Conservation (phyloP, 1,140 invertebrate genomes). For the Drosophila littoralis region DNA sequence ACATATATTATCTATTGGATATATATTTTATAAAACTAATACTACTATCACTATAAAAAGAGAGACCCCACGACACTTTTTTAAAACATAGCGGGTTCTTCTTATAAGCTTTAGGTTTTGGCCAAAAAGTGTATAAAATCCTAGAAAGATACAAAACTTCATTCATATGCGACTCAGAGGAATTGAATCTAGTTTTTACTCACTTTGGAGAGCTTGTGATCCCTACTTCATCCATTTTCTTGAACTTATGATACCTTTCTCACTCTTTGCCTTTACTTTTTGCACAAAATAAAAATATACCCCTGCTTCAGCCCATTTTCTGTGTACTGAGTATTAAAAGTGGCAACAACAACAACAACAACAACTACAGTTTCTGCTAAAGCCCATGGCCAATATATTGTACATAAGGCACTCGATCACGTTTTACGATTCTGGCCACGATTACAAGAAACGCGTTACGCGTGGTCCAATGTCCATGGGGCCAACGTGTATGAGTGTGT, state of each 20-base stretch:
- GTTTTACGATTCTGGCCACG: slow-evolving; percentile 78
- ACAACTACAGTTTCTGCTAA: slow-evolving; percentile 30
- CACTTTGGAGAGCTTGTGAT: too few species aligned
- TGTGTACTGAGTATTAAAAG: slow-evolving; percentile 46
- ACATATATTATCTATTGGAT: too few species aligned
- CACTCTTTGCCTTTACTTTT: neutral
- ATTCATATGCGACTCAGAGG: too few species aligned
- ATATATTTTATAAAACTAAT: too few species aligned
- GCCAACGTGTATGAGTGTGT: slow-evolving; percentile 35
- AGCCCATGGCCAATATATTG: slow-evolving; percentile 65
- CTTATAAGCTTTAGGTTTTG: too few species aligned
- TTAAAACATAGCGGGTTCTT: too few species aligned
- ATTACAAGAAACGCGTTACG: slow-evolving; percentile 73
- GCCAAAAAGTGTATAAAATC: too few species aligned
- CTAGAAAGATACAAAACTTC: too few species aligned
- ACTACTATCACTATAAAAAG: too few species aligned
- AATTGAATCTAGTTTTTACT: too few species aligned
- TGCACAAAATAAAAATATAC: slow-evolving; percentile 15
- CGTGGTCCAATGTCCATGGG: slow-evolving; percentile 75
- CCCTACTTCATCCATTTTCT: too few species aligned
- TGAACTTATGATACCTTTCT: neutral
- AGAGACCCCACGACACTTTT: too few species aligned
- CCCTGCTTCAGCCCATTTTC: slow-evolving; percentile 19
- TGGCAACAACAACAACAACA: slow-evolving; percentile 56
- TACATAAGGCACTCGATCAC: slow-evolving; percentile 79